Percentiles rank a stretch among this genome's conserved stretches.
phyloP scores from a whole-genome alignment of 2,113 vertebrate species.

The Prionailurus bengalensis region DNA sequence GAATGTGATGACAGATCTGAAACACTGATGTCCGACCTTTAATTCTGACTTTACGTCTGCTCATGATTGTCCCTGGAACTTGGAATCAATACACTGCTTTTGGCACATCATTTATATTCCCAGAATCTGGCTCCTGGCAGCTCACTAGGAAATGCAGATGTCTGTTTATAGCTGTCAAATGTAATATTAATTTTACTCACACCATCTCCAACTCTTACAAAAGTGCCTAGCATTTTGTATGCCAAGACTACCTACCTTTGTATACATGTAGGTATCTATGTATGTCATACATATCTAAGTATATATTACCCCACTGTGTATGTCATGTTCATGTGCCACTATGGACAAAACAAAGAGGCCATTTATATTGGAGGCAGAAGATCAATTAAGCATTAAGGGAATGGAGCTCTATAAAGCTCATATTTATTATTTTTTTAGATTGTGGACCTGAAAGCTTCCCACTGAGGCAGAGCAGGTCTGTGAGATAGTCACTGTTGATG shows the following conservation, averaged over 20 bases:
- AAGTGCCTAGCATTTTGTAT: neutral
- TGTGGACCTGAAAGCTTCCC: neutral
- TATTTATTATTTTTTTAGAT: neutral
- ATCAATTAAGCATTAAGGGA: neutral
- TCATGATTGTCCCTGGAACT: conserved; percentile 51
- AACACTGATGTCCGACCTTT: conserved; percentile 18
- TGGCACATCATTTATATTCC: conserved; percentile 55
- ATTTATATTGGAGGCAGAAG: conserved; percentile 25
- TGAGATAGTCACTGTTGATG: neutral
- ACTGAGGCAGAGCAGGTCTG: neutral
- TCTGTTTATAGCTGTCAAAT: conserved; percentile 72
- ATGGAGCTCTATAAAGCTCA: neutral
- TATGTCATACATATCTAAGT: neutral
- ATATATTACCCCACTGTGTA: neutral
- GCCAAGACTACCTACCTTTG: neutral
- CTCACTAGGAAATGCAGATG: conserved; percentile 65
- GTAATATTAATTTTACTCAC: conserved; percentile 57
- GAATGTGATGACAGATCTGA: conserved; percentile 51
- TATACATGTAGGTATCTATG: neutral
- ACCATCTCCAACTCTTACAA: conserved; percentile 22
- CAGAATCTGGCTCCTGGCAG: conserved; percentile 56
- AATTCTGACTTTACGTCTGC: neutral
- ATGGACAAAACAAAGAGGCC: neutral
- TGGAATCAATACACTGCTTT: conserved; percentile 52
- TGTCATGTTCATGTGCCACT: neutral